These are phyloP conservation scores for Diorhabda carinulata DNA, from an alignment of 1,140 invertebrate species.

Conservation along the genomic window DNA sequence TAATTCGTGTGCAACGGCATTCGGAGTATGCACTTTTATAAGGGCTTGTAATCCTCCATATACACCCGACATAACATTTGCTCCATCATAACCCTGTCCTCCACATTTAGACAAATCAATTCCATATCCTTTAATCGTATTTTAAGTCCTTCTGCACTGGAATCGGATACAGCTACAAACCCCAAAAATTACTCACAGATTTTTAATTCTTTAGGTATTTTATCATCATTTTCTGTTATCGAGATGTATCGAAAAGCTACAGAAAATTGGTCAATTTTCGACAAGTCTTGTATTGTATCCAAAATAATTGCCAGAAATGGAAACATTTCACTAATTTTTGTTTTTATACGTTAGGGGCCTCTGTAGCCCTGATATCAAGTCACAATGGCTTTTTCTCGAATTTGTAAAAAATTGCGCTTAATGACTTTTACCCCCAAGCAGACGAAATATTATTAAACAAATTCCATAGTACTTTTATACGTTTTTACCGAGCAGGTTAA, in stretches of 20 bases:
- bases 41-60: slow-evolving; percentile 23
- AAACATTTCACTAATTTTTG: no score
- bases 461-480: no score
- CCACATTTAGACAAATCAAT: slow-evolving; percentile 28
- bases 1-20: slow-evolving; percentile 20
- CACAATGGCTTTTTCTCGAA: no score
- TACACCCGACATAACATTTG: slow-evolving; percentile 24
- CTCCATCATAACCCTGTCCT: slow-evolving; percentile 28
- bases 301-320: slow-evolving; percentile 19
- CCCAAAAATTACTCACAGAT: slow-evolving; percentile 28
- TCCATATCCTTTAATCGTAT: slow-evolving; percentile 24
- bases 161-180: slow-evolving; percentile 27
- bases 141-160: slow-evolving; percentile 21
- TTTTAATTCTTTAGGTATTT: slow-evolving; percentile 24
- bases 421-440: no score
- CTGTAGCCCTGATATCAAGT: no score
- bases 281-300: slow-evolving; percentile 24
- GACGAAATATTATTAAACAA: no score
- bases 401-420: no score
- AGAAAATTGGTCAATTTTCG: slow-evolving; percentile 25
- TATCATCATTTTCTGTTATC: background rate
- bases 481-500: no score
- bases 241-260: no score
- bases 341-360: no score
- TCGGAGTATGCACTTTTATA: slow-evolving; percentile 27